Percentiles rank a stretch among this genome's conserved stretches.
These are phyloP conservation scores for Campylomormyrus numenius DNA, from an alignment of 2,113 vertebrate genomes.

Conservation along the genomic window DNA sequence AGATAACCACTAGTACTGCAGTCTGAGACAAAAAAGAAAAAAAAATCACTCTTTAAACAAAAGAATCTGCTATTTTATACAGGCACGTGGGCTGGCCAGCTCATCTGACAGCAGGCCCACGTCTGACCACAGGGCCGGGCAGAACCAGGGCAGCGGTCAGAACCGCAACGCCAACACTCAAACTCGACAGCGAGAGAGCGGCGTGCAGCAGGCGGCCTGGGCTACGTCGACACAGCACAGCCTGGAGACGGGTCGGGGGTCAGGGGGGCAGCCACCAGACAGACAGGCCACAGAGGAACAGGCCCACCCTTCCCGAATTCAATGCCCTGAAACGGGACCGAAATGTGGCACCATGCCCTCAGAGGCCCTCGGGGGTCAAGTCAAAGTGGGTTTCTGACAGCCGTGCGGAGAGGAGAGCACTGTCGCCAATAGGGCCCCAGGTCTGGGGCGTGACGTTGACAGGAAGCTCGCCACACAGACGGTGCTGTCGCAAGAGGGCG, in stretches of 20 bases:
- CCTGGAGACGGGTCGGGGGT: not conserved
- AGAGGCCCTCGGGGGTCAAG: not conserved
- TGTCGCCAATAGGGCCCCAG: no score
- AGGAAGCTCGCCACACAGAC: not conserved
- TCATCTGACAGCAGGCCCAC: not conserved
- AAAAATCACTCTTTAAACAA: not conserved
- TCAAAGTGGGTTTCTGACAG: not conserved
- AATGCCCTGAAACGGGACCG: not conserved
- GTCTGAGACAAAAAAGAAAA: not conserved
- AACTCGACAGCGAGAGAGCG: not conserved
- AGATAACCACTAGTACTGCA: constrained; percentile 38
- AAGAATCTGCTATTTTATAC: not conserved
- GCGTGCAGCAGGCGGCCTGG: not conserved
- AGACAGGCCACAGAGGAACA: not conserved
- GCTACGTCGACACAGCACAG: not conserved
- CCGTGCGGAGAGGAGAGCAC: not conserved
- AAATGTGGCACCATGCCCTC: not conserved
- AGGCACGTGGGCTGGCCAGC: not conserved
- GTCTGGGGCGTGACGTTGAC: not conserved
- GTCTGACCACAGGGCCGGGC: not conserved
- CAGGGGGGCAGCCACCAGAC: not conserved
- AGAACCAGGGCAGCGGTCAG: not conserved
- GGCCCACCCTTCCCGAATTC: not conserved
- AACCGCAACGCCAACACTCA: not conserved
- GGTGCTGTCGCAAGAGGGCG: no score